Evolutionary conservation across 1,140 invertebrate genomes (phyloP).

Genomic region (Spodoptera litura): DNA sequence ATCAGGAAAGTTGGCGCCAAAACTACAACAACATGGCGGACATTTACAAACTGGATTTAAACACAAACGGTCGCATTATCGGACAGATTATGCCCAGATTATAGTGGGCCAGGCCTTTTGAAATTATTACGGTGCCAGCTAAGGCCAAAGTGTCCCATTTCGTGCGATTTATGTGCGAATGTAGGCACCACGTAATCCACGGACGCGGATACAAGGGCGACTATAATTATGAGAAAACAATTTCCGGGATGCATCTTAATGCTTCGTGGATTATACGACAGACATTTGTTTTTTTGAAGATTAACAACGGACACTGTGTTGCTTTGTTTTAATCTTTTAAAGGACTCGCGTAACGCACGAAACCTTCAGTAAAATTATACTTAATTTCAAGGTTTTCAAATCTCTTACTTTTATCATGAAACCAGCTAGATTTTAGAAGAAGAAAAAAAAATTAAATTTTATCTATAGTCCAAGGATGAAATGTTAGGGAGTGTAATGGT

Average conservation of each 20-base stretch:
- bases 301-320: constrained; percentile 32
- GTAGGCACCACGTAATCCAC: constrained; percentile 76
- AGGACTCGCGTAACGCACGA: not conserved
- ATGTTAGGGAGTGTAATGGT: too few relatives aligned
- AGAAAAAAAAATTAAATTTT: too few relatives aligned
- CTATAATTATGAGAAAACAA: constrained; percentile 86
- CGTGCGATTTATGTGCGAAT: constrained; percentile 82
- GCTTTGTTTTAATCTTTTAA: constrained; percentile 35
- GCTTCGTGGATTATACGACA: constrained; percentile 72
- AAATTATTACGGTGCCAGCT: constrained; percentile 83
- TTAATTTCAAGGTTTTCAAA: too few relatives aligned
- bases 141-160: constrained; percentile 83
- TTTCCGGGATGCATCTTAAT: constrained; percentile 82
- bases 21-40: constrained; percentile 71
- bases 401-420: too few relatives aligned
- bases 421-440: too few relatives aligned
- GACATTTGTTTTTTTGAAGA: constrained; percentile 56
- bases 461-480: too few relatives aligned
- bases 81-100: constrained; percentile 83
- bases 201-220: constrained; percentile 62
- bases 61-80: constrained; percentile 80
- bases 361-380: too few relatives aligned
- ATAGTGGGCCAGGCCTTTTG: constrained; percentile 75
- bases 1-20: constrained; percentile 73
- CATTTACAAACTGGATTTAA: constrained; percentile 74